These are phyloP conservation scores for Paracentrotus lividus DNA, from an alignment of 53 echinoderm and acorn worm genomes.

Conservation along the genomic window DNA sequence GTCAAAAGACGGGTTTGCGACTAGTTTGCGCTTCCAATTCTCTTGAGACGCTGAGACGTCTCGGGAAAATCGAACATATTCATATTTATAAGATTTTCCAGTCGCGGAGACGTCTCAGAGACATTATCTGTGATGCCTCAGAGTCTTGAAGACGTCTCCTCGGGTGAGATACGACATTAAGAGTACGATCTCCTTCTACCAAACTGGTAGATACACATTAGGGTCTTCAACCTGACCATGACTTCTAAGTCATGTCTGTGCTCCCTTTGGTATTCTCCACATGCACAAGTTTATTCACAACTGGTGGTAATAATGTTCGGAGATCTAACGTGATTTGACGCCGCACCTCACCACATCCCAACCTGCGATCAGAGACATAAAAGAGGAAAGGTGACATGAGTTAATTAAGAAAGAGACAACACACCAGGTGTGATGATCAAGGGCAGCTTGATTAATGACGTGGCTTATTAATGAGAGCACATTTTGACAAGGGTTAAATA, in stretches of 20 bases:
- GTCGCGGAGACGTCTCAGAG: no score
- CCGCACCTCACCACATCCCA: background rate
- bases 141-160: no score
- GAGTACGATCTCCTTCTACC: no score
- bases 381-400: conserved; percentile 9
- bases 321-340: background rate
- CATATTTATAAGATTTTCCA: no score
- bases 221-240: background rate
- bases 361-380: background rate
- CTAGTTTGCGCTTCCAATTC: no score
- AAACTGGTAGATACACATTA: no score
- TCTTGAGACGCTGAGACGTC: no score
- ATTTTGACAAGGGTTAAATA: conserved; percentile 17
- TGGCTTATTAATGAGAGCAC: background rate
- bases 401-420: conserved; percentile 3
- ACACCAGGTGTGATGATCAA: conserved; percentile 21
- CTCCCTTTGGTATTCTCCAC: background rate
- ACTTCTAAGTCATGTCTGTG: background rate
- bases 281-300: background rate
- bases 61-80: no score
- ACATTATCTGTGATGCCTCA: no score
- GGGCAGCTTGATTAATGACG: conserved; percentile 38
- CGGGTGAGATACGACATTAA: no score
- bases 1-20: no score
- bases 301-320: background rate